Evolutionary conservation across 1,140 invertebrate genomes (phyloP).

Genomic region (Trichonephila clavata): DNA sequence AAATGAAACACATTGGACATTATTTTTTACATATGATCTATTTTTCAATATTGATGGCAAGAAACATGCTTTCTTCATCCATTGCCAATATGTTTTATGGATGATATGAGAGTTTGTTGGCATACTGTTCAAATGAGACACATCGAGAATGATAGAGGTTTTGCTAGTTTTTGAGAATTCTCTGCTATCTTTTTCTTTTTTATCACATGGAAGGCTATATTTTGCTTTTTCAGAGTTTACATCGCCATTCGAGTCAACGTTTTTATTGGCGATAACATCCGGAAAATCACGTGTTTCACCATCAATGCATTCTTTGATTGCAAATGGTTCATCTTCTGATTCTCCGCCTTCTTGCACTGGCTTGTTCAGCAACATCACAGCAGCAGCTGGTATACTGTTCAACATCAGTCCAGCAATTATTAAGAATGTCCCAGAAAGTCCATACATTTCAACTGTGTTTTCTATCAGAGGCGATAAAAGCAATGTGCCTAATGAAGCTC

Average conservation of each 20-base stretch:
- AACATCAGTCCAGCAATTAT: constrained; percentile 36
- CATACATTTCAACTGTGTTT: not conserved
- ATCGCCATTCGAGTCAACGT: not conserved
- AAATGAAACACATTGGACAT: too few species aligned
- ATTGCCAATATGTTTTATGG: not conserved
- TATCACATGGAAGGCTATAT: not conserved
- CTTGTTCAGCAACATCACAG: not conserved
- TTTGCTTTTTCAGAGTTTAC: not conserved
- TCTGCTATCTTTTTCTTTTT: not conserved
- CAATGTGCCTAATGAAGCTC: constrained; percentile 3
- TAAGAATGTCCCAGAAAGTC: constrained; percentile 22
- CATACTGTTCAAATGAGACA: not conserved
- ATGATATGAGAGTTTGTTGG: not conserved
- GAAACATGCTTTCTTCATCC: not conserved
- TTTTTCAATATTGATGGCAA: not conserved
- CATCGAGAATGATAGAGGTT: not conserved
- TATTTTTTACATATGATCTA: too few species aligned
- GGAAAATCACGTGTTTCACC: not conserved
- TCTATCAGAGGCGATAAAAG: not conserved
- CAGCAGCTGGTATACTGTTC: constrained; percentile 40
- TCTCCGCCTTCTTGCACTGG: not conserved
- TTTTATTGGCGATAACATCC: not conserved
- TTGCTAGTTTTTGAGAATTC: not conserved
- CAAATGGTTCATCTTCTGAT: not conserved
- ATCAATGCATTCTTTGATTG: not conserved